A percentile compares a stretch with the other conserved stretches of the same genome.
phyloP scores from a whole-genome alignment of 2,113 vertebrate genomes.

The Erythrolamprus reginae region DNA sequence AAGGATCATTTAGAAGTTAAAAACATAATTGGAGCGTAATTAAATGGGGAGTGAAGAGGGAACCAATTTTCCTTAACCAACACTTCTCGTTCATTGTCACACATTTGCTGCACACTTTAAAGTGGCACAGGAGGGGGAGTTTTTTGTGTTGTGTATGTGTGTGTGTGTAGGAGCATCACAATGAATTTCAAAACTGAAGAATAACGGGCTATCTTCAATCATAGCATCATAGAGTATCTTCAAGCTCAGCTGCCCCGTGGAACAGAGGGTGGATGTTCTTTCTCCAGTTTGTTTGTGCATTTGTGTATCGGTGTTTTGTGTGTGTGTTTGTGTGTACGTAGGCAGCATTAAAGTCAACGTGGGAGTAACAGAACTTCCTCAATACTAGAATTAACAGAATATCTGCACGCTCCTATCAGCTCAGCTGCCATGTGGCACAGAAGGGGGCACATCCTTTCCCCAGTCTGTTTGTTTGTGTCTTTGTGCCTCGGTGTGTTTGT shows the following conservation, averaged over 20 bases:
- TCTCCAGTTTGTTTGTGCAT: too few species aligned
- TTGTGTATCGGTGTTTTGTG: too few species aligned
- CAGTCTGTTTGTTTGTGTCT: background rate
- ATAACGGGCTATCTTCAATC: too few species aligned
- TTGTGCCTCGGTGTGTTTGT: background rate
- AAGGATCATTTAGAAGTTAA: background rate
- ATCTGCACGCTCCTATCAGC: background rate
- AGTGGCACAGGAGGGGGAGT: too few species aligned
- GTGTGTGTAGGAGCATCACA: too few species aligned
- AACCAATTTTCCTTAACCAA: background rate
- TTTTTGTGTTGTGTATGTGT: too few species aligned
- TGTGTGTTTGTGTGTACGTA: too few species aligned
- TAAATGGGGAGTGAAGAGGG: background rate
- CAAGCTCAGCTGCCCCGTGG: background rate
- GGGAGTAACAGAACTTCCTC: too few species aligned
- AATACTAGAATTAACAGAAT: too few species aligned
- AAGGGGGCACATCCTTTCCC: background rate
- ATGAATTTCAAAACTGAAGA: too few species aligned
- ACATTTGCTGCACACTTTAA: background rate
- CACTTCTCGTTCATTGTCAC: background rate
- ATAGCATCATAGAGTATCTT: background rate
- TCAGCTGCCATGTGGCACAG: background rate
- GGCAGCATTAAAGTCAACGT: too few species aligned
- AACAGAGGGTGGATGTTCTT: background rate
- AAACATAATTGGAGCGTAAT: constrained; percentile 17